Conservation (phyloP, 2,113 vertebrate species). For the Aspidoscelis tigris region DNA sequence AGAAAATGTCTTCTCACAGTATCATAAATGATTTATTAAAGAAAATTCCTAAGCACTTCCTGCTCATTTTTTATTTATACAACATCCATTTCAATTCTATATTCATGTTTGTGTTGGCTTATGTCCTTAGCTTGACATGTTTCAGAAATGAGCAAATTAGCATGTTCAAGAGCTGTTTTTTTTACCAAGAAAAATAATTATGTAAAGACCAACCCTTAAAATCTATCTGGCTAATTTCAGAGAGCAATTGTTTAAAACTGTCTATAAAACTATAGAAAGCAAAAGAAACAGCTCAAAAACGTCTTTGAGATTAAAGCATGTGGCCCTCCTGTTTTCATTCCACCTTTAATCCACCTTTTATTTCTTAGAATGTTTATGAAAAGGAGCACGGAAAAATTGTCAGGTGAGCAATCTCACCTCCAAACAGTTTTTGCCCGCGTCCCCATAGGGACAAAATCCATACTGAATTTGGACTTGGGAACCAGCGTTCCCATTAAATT, state of each 20-base stretch:
- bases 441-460: too few relatives aligned
- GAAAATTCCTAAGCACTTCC: conserved; percentile 5
- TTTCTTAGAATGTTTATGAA: too few relatives aligned
- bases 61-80: conserved; percentile 8
- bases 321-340: too few relatives aligned
- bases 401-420: too few relatives aligned
- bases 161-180: conserved; percentile 7
- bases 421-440: too few relatives aligned
- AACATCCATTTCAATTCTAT: neutral
- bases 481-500: too few relatives aligned
- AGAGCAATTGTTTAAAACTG: neutral
- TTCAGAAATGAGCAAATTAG: neutral
- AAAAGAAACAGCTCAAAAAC: neutral
- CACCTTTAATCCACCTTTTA: too few relatives aligned
- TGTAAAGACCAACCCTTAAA: neutral
- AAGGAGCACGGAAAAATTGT: too few relatives aligned
- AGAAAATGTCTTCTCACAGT: neutral
- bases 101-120: conserved; percentile 18
- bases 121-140: neutral
- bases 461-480: too few relatives aligned
- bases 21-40: conserved; percentile 9
- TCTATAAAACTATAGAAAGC: neutral
- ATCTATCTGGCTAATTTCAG: neutral
- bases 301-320: too few relatives aligned
- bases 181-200: conserved; percentile 9